Base-by-base conservation (phyloP, 2,888 invertebrate genomes). In the Pyrocoelia pectoralis region DNA sequence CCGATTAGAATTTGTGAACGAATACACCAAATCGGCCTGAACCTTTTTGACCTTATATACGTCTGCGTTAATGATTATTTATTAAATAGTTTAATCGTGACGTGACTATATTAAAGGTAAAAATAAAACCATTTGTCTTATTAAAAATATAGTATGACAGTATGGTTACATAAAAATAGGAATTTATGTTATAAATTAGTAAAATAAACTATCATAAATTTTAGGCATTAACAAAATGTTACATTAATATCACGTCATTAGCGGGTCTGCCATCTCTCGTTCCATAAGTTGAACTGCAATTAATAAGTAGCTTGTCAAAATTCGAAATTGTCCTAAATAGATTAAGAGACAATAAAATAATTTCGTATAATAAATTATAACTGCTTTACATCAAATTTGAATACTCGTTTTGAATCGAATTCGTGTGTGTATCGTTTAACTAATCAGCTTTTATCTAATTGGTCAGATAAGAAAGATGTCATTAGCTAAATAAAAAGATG, bases 41-140 rank as follows among this genome's bases (percentile, higher is more conserved):
- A 46, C 15, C 17, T 48, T 19, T 24, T 54, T 41, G 19, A n/a
- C 9, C 12, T 13, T 24, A 33, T 33, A 10, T 29, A 14, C 14
- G 24, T 41, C 33, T 52, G n/a, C 14, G 24, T 55, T 56, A 56
- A 56, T 56, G 56, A 56, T 56, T 46, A 56, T 56, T 56, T 56
- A 56, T 56, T 46, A 13, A 48, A 48, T 48, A 29, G 46, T 46
- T 46, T 46, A 3, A 46, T 17, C 46, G 18, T 18, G 46, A 17
- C 46, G 46, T 18, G 46, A 46, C 46, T 13, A 41, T 12, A 14
- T 43, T 33, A 33, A n/a, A 33, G 10, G 4, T 4, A 46, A 46
- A 46, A 33, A 24, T 24, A 24, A 33, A 33, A n/a, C 33, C 33
- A 33, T 33, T 33, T 33, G 33, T 33, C n/a, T 10, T 33, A n/a